Evolutionary conservation across 2,113 vertebrate genomes (phyloP), one percentile per base, ranked within the genome.

Genomic region (Lophotis ruficrista): DNA sequence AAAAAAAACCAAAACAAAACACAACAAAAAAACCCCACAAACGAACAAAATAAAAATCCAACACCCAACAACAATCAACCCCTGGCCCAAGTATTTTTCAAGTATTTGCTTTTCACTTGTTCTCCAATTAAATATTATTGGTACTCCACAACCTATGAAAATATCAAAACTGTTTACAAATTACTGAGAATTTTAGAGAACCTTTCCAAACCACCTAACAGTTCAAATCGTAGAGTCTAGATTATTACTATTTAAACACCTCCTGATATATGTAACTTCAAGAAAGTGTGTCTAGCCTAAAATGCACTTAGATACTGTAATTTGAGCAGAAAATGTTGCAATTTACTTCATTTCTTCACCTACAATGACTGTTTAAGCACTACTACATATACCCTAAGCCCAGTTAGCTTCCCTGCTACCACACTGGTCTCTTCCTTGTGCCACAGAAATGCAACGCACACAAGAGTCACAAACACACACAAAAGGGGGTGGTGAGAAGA

Each of bases 191-290:
- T 78, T 92, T 71, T 4, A 38, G 24, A 73, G n/a, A 72, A 61
- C 41, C 23, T 85, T 45, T 69, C 51, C 66, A 58, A 76, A 88
- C 41, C 28, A 62, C 61, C 30, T 31, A 47, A n/a, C 64, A 57
- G 50, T 30, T 89, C 71, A 43, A 88, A 72, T 2, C 24, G 61
- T 12, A 31, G 12, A 54, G 37, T 35, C 28, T 22, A 72, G 37
- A 73, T 72, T 64, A 73, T 83, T 48, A 80, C 38, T 83, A 89
- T 88, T 83, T 82, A 69, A 95, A 79, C 53, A 76, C 14, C 58
- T 92, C 68, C 50, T 41, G 48, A 69, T 65, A 57, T 10, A 86
- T 19, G 11, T 14, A 80, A 75, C 43, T 89, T 16, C 6, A 78
- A 58, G 24, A 28, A 24, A 93, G 47, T 5, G 5, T 21, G 61